A percentile compares a stretch with the other conserved stretches of the same genome.
Conservation (phyloP, 2,113 vertebrate genomes). For the Arizona elegans region DNA sequence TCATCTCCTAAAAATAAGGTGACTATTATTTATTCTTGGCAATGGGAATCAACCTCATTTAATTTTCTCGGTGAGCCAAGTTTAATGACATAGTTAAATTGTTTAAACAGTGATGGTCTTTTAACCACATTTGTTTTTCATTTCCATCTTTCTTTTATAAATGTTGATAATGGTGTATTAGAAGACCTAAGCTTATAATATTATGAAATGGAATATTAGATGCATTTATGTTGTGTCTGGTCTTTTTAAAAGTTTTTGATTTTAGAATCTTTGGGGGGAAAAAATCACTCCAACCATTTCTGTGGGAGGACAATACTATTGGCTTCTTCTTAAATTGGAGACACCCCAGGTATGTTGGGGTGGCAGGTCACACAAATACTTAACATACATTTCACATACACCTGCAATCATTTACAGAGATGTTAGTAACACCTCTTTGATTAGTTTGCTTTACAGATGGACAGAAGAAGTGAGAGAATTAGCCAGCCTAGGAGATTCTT, state of each 20-base stretch:
- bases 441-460: background rate
- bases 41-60: background rate
- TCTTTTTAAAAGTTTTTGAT: background rate
- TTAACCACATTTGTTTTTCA: background rate
- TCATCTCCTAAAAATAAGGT: background rate
- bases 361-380: background rate
- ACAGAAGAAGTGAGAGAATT: background rate
- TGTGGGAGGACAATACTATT: background rate
- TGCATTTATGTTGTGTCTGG: background rate
- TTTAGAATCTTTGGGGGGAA: background rate
- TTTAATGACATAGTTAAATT: background rate
- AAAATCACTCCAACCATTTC: no score
- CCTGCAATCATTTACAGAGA: background rate
- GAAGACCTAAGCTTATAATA: background rate
- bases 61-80: background rate
- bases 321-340: background rate
- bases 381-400: background rate
- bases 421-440: background rate
- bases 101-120: background rate
- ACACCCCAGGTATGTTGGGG: background rate
- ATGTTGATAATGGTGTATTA: background rate
- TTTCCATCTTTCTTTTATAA: background rate
- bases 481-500: background rate
- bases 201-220: background rate
- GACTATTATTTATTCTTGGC: fast-evolving